Conservation (phyloP, 2,888 invertebrate genomes). For the Caenorhabditis sulstoni region DNA sequence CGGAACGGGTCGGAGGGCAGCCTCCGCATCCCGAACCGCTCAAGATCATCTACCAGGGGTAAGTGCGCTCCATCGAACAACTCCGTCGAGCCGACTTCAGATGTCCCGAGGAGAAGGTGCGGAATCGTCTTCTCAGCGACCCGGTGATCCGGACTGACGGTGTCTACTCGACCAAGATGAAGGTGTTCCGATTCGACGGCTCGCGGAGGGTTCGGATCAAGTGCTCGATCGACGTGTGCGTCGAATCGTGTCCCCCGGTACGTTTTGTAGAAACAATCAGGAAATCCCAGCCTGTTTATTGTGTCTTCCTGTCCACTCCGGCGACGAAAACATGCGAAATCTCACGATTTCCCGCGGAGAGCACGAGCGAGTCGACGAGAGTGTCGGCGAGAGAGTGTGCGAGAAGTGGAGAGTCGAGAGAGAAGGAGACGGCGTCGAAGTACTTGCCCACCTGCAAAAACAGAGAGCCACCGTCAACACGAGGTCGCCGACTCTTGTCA, state of each 20-base stretch:
- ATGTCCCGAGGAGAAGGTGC: conserved; percentile 77
- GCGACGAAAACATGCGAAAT: conserved; percentile 71
- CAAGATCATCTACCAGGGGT: conserved; percentile 78
- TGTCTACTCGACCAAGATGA: conserved; percentile 75
- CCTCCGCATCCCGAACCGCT: conserved; percentile 77
- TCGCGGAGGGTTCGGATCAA: conserved; percentile 77
- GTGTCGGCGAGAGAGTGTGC: conserved; percentile 45
- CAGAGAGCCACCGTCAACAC: conserved; percentile 11
- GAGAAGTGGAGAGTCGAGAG: conserved; percentile 63
- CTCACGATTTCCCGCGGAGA: conserved; percentile 76
- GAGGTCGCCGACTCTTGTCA: conserved; percentile 9
- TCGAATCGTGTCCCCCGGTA: conserved; percentile 74
- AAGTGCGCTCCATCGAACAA: neutral
- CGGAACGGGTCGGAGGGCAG: conserved; percentile 78
- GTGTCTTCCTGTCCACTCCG: conserved; percentile 62
- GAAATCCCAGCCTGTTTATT: neutral
- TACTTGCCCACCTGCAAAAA: conserved; percentile 63
- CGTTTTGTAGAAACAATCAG: neutral
- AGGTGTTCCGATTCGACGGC: conserved; percentile 80
- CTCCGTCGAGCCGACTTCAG: conserved; percentile 67
- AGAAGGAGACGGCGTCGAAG: conserved; percentile 74
- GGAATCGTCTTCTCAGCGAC: conserved; percentile 71
- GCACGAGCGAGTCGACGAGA: conserved; percentile 74
- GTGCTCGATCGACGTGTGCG: conserved; percentile 79
- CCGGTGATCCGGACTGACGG: conserved; percentile 71